Conservation (phyloP, 2,888 invertebrate genomes). For the Cephus pulcher region DNA sequence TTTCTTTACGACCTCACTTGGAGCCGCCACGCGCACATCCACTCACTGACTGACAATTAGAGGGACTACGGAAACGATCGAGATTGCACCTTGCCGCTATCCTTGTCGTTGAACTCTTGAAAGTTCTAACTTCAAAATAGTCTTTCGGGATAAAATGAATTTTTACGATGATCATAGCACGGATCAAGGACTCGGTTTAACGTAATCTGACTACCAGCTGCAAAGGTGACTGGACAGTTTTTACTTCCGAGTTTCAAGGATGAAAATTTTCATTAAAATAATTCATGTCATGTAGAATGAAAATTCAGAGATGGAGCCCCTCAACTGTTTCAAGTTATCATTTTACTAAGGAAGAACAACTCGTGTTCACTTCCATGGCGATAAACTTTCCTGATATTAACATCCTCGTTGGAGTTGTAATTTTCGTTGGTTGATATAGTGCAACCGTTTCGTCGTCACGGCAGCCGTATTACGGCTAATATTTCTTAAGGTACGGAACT, state of each 20-base stretch:
- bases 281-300: not conserved
- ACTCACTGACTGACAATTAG: not conserved
- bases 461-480: slow-evolving; percentile 49
- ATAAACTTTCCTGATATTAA: slow-evolving; percentile 50
- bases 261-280: not conserved
- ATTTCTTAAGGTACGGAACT: slow-evolving; percentile 40
- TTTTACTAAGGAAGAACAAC: not conserved
- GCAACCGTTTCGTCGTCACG: slow-evolving; percentile 38
- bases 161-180: not conserved
- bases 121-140: not conserved
- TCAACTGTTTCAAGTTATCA: not conserved
- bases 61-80: not conserved
- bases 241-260: not conserved
- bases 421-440: slow-evolving; percentile 46
- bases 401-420: slow-evolving; percentile 44
- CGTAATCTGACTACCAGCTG: not conserved
- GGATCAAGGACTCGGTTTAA: not conserved
- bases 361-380: slow-evolving; percentile 12
- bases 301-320: not conserved
- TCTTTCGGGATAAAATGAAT: not conserved
- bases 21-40: not conserved
- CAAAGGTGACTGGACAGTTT: not conserved
- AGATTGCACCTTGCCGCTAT: not conserved
- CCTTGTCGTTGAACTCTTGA: not conserved
- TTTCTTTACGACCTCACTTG: slow-evolving; percentile 19